A percentile compares a stretch with the other conserved stretches of the same genome.
Evolutionary conservation across 2,888 invertebrate genomes (phyloP).

Genomic region (Scaptomyza parva): DNA sequence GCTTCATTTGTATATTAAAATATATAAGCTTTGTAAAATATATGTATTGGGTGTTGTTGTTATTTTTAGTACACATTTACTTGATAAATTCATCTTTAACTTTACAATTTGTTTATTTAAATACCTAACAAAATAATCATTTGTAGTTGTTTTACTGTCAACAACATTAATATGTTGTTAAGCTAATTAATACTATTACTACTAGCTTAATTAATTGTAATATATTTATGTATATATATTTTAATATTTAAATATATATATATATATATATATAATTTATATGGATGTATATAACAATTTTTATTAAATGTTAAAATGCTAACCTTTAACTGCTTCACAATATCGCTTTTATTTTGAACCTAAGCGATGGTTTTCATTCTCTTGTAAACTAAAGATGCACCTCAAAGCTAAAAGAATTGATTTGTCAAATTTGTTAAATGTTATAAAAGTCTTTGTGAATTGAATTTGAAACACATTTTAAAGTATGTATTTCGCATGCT

Average conservation of each 20-base stretch:
- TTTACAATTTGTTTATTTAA: slow-evolving; percentile 67
- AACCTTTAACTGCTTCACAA: slow-evolving; percentile 73
- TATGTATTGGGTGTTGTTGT: slow-evolving; percentile 51
- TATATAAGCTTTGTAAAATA: slow-evolving; percentile 72
- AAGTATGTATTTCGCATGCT: slow-evolving; percentile 38
- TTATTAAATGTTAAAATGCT: slow-evolving; percentile 72
- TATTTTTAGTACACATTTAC: slow-evolving; percentile 65
- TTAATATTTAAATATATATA: slow-evolving; percentile 6
- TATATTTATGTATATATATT: slow-evolving; percentile 22
- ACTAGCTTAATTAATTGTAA: slow-evolving; percentile 59
- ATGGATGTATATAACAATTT: slow-evolving; percentile 66
- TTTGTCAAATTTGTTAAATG: slow-evolving; percentile 25
- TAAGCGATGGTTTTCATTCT: slow-evolving; percentile 35
- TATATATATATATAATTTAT: slow-evolving; percentile 9
- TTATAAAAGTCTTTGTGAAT: slow-evolving; percentile 21
- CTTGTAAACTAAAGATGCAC: slow-evolving; percentile 18
- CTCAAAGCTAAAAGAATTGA: slow-evolving; percentile 21
- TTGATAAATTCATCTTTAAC: slow-evolving; percentile 73
- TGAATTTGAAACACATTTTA: slow-evolving; percentile 35
- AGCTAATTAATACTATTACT: slow-evolving; percentile 67
- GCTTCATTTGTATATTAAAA: slow-evolving; percentile 52
- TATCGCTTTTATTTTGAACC: slow-evolving; percentile 50
- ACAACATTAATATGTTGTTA: slow-evolving; percentile 61
- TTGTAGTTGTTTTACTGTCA: slow-evolving; percentile 40
- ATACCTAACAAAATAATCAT: slow-evolving; percentile 68